A percentile compares a stretch with the other conserved stretches of the same genome.
These are phyloP conservation scores for Habrosyne pyritoides DNA, from an alignment of 2,888 invertebrate species.

Conservation along the genomic window DNA sequence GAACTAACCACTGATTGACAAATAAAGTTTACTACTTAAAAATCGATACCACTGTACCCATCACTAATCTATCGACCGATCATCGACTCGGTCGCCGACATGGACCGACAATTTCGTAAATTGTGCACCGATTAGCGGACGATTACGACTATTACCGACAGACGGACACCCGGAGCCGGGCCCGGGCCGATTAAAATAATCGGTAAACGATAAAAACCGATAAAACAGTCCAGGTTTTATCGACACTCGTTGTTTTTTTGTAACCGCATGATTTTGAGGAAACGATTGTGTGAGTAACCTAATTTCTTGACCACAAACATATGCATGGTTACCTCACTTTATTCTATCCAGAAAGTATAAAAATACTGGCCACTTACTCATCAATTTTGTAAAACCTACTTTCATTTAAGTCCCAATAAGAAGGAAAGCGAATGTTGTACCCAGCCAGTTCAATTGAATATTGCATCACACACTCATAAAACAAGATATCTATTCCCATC, in stretches of 20 bases:
- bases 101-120: constrained; percentile 83
- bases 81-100: constrained; percentile 76
- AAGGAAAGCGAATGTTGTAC: too few species aligned
- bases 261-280: constrained; percentile 36
- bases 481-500: too few species aligned
- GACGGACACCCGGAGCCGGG: constrained; percentile 77
- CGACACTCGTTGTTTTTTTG: constrained; percentile 63
- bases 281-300: constrained; percentile 38
- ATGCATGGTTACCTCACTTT: neutral
- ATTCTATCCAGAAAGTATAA: neutral
- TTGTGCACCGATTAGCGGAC: constrained; percentile 82
- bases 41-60: constrained; percentile 56
- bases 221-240: constrained; percentile 69
- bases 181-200: constrained; percentile 78
- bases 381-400: too few species aligned
- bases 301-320: constrained; percentile 5
- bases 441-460: too few species aligned
- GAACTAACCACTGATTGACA: constrained; percentile 17
- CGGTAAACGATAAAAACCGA: constrained; percentile 79
- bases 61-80: constrained; percentile 62
- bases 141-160: constrained; percentile 81
- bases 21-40: constrained; percentile 5
- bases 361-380: too few species aligned
- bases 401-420: too few species aligned
- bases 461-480: too few species aligned